Percentiles rank a stretch among this genome's conserved stretches.
phyloP scores from a whole-genome alignment of 2,113 vertebrate species.

The Opisthocomus hoazin region DNA sequence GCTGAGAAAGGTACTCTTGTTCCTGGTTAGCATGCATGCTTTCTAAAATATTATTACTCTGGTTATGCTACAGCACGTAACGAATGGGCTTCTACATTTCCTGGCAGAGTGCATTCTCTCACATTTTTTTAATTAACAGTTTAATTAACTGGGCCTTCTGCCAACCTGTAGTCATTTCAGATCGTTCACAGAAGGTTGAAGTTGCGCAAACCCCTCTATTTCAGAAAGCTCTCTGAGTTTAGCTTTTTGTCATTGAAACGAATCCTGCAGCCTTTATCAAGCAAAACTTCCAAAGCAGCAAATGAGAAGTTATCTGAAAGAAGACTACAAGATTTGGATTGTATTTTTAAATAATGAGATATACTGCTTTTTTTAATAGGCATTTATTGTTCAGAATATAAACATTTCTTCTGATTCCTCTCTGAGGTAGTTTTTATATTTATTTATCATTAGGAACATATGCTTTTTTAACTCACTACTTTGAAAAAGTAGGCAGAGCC shows the following conservation, averaged over 20 bases:
- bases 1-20: constrained; percentile 88
- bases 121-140: constrained; percentile 17
- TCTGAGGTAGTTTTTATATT: not conserved
- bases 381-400: not conserved
- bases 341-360: not conserved
- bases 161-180: not conserved
- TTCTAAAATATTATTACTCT: not conserved
- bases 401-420: not conserved
- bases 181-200: not conserved
- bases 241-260: not conserved
- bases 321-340: not conserved
- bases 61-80: not conserved
- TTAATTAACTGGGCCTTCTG: constrained; percentile 27
- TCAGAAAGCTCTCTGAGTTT: not conserved
- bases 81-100: not conserved
- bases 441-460: not conserved
- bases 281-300: not conserved
- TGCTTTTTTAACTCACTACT: not conserved
- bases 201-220: not conserved
- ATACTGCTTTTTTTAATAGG: not conserved
- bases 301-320: not conserved
- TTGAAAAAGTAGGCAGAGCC: not conserved
- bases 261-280: not conserved
- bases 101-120: not conserved
- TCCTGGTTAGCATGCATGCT: not conserved